Evolutionary conservation across 2,888 invertebrate species (phyloP), one percentile per base, ranked within the genome.

Genomic region (Entomobrya proxima): DNA sequence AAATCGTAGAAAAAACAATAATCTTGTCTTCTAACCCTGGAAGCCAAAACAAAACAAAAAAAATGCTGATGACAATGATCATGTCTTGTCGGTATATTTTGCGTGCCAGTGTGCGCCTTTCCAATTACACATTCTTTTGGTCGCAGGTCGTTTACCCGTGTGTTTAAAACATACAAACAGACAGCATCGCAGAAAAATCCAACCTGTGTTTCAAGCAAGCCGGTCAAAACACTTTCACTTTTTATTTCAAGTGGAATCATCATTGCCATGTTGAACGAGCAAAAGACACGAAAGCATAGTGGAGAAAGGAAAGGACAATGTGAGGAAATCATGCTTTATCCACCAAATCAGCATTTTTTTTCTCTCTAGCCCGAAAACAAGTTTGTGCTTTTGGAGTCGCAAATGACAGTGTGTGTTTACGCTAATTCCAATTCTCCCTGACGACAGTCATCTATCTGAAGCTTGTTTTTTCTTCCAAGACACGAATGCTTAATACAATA

Each of bases 181-280:
- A 27, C 27, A 27, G 24, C 52, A 21, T n/a, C n/a, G 24, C 2
- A 52, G 18, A 3, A 52, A 21, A 18, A 52, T 5, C 27, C 27
- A 58, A 30, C 9, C n/a, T n/a, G n/a, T n/a, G n/a, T n/a, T n/a
- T n/a, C n/a, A n/a, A n/a, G n/a, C n/a, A n/a, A n/a, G n/a, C n/a
- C n/a, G n/a, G n/a, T n/a, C n/a, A n/a, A n/a, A n/a, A n/a, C 58
- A 27, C 58, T 58, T 58, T 58, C 58, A 58, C 58, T 58, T 58
- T 58, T 30, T 58, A n/a, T n/a, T n/a, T n/a, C 3, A 30, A 58
- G 30, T 58, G 30, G 58, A n/a, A n/a, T n/a, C n/a, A n/a, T n/a
- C n/a, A n/a, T n/a, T n/a, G n/a, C n/a, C 7, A 61, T 61, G 64
- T 35, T 64, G 32, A 35, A 64, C 24, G 64, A 64, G 64, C 35